Evolutionary conservation across 1,140 invertebrate genomes (phyloP).

Genomic region (Scylla paramamosain): DNA sequence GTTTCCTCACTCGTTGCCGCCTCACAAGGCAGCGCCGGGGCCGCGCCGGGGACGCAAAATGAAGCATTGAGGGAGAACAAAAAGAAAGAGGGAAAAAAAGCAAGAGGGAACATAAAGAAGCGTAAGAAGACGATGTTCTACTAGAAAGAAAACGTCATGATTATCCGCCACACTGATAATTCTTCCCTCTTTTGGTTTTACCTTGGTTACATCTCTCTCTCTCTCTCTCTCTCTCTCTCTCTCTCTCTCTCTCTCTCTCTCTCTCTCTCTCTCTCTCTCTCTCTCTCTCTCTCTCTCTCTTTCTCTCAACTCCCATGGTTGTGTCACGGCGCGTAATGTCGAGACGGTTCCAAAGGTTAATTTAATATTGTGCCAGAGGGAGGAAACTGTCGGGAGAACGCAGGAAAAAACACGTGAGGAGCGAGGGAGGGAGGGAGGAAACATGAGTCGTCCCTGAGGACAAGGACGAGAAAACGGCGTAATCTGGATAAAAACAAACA

Average conservation of each 20-base stretch:
- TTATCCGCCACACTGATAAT: neutral
- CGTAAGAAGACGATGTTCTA: neutral
- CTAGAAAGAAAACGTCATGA: neutral
- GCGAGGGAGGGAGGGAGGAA: neutral
- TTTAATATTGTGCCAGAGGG: neutral
- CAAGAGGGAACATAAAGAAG: neutral
- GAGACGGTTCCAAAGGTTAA: neutral
- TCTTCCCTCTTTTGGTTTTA: neutral
- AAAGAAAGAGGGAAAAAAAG: neutral
- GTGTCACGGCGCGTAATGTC: neutral
- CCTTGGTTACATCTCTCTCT: neutral
- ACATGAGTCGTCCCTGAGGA: neutral
- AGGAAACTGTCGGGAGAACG: neutral
- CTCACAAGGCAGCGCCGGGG: neutral
- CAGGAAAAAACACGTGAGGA: no score
- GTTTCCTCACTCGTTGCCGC: conserved; percentile 7
- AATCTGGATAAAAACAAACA: neutral
- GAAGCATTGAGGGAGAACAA: neutral
- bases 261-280: conserved; percentile 20
- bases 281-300: conserved; percentile 20
- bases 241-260: conserved; percentile 20
- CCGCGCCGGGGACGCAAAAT: neutral
- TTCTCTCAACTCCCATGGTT: neutral
- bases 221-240: conserved; percentile 20
- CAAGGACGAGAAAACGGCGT: conserved; percentile 8